Base-by-base conservation (phyloP, 1,140 invertebrate genomes). In the Matsumurasca onukii region DNA sequence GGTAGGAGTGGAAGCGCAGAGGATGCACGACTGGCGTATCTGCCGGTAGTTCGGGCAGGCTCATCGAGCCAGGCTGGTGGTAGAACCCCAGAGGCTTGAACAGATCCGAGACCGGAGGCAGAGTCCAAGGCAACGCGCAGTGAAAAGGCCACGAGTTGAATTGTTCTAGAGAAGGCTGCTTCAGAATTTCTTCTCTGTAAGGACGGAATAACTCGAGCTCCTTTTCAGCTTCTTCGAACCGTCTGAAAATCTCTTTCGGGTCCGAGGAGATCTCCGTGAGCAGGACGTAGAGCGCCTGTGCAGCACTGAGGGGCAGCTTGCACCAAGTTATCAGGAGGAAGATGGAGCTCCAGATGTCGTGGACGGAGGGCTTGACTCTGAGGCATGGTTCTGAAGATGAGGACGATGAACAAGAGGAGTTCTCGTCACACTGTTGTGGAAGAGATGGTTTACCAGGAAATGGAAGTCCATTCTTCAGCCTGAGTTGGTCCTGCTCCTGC, bases 401-500 rank as follows among this genome's bases (percentile, higher is more conserved):
- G n/a, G n/a, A n/a, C n/a, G 5, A 39, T 39, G 17, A 39, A 39
- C 5, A 9, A 17, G 34, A 9, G 17, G 34, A 39, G 17, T 5
- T 5, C 5, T 39, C 34, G 5, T 39, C 17, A 39, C 5, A 39
- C 5, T 39, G 34, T 39, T 5, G 17, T 9, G 34, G 17, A 39
- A 9, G 5, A 39, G 34, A 5, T 39, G 17, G 34, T 39, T 9
- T 9, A 5, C 17, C 17, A 17, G 34, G 34, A 39, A 39, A 9
- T 39, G 39, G 39, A 2, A 65, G 34, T 3, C 62, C 62, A 12
- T 45, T 65, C n/a, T 65, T 27, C 3, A 65, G 20, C 34, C 31
- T 65, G 9, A 20, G n/a, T 24, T 27, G 27, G 17, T 65, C 62
- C 27, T 65, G 62, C n/a, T 65, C 34, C 39, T 65, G n/a, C 9